Evolutionary conservation across 2,113 vertebrate species (phyloP).

Genomic region (Thermophis baileyi): DNA sequence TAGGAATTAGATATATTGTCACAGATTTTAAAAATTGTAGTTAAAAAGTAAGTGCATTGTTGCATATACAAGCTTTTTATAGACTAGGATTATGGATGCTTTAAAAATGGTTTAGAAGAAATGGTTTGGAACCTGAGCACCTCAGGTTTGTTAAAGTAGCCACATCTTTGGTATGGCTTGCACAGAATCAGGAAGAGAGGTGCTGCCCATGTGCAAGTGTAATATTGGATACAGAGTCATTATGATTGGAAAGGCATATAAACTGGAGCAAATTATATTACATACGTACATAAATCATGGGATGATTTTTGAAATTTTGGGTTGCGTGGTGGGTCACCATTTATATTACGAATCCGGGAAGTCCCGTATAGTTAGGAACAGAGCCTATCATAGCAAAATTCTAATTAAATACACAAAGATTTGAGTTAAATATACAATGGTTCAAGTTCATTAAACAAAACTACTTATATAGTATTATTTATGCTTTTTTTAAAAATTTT

Average conservation of each 20-base stretch:
- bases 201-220: neutral
- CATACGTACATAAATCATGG: neutral
- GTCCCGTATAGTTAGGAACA: neutral
- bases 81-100: neutral
- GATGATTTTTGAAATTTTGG: neutral
- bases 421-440: neutral
- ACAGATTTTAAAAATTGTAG: neutral
- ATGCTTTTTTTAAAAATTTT: conserved; percentile 22
- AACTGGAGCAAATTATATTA: neutral
- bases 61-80: neutral
- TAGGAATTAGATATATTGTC: neutral
- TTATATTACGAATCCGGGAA: neutral
- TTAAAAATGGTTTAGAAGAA: neutral
- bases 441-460: neutral
- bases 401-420: neutral
- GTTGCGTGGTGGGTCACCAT: neutral
- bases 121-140: neutral
- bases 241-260: neutral
- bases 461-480: neutral
- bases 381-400: neutral
- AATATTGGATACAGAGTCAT: neutral
- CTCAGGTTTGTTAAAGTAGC: neutral
- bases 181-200: neutral
- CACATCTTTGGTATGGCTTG: neutral
- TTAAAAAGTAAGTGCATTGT: neutral